Conservation (phyloP, 2,888 invertebrate genomes). For the Nomada ruficornis region DNA sequence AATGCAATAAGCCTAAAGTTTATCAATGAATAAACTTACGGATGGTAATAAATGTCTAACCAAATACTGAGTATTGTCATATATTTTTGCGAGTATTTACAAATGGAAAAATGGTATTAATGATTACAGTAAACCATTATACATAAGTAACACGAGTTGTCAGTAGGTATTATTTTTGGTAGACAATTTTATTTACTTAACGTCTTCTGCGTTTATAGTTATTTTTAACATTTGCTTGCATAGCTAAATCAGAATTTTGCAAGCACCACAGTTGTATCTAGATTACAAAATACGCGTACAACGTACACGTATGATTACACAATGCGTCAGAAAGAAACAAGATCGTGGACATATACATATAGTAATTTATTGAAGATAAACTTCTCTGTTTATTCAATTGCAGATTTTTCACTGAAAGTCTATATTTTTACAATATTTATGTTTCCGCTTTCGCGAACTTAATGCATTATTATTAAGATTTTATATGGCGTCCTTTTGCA, state of each 20-base stretch:
- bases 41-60: neutral
- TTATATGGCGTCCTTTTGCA: neutral
- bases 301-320: neutral
- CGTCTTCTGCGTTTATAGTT: neutral
- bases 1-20: neutral
- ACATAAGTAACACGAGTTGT: neutral
- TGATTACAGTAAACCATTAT: no score
- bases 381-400: neutral
- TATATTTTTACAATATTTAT: neutral
- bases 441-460: neutral
- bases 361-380: neutral
- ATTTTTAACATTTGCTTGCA: slow-evolving; percentile 13
- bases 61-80: neutral
- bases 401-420: neutral
- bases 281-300: neutral
- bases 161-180: neutral
- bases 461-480: neutral
- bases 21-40: slow-evolving; percentile 25
- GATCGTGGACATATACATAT: neutral
- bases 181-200: neutral
- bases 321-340: neutral
- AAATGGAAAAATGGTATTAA: neutral
- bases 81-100: neutral
- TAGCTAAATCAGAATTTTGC: neutral
- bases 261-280: neutral